phyloP scores from a whole-genome alignment of 2,888 invertebrate species.

The Helleia helle region DNA sequence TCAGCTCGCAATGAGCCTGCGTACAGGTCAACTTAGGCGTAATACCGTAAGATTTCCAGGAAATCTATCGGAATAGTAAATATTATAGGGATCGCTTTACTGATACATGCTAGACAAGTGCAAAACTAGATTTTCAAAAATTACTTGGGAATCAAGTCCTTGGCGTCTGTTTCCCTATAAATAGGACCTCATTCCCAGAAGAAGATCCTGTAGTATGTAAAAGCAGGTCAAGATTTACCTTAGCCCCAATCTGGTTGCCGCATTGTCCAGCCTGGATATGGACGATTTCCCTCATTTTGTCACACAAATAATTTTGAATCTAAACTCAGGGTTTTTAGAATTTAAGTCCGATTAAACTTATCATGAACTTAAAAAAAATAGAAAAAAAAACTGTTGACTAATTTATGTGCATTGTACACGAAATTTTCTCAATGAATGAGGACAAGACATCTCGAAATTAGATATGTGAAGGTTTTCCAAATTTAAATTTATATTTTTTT shows the following conservation, averaged over 20 bases:
- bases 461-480: conserved; percentile 7
- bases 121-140: too few species aligned
- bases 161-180: too few species aligned
- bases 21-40: too few species aligned
- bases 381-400: conserved; percentile 21
- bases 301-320: conserved; percentile 39
- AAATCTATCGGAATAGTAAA: too few species aligned
- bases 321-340: conserved; percentile 31
- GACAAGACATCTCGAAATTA: conserved; percentile 8
- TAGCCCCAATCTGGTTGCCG: conserved; percentile 82
- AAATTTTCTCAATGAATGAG: conserved; percentile 17
- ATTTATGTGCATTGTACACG: conserved; percentile 19
- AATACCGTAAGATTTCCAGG: too few species aligned
- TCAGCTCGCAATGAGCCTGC: too few species aligned
- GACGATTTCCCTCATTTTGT: conserved; percentile 84
- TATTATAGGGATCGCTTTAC: too few species aligned
- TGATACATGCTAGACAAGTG: too few species aligned
- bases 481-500: conserved; percentile 10
- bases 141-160: background rate
- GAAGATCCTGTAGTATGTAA: background rate
- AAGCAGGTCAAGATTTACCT: conserved; percentile 57
- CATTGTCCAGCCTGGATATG: conserved; percentile 77
- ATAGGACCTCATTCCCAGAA: background rate
- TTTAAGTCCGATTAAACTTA: conserved; percentile 30
- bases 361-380: conserved; percentile 31